Base-by-base conservation (phyloP, 2,888 invertebrate genomes). In the Bombyx huttoni region DNA sequence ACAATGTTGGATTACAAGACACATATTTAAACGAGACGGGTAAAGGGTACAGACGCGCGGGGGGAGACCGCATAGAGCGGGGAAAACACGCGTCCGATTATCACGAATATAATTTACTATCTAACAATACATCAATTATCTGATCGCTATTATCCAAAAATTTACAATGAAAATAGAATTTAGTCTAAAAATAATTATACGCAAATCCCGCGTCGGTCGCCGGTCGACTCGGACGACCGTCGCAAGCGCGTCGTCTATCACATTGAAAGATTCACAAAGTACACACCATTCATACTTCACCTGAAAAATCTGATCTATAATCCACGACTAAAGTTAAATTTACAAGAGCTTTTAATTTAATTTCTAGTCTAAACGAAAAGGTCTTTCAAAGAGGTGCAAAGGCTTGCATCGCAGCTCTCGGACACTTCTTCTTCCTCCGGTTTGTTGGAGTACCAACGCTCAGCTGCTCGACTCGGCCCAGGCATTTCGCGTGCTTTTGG, bases 301-400 rank as follows among this genome's bases (percentile, higher is more conserved):
- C 61, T 68, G 60, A 73, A 69, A n/a, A 73, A 70, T 71, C 68
- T 65, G 70, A 74, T 72, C 74, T 67, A 71, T 78, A 75, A 66
- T 74, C 63, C 73, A 81, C 75, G 75, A 73, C 78, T 82, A 82
- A 74, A 75, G 68, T 67, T 73, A 74, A 73, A 73, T 80, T 76
- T 82, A 80, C 81, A 82, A 76, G 79, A 74, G 63, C 48, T 40
- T 51, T 58, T 55, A 56, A 68, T 63, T 69, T 40, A 40, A 40
- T 40, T 40, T 40, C 40, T 40, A 40, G 12, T 67, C 91, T 96
- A 96, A 73, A 95, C 95, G 77, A 96, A 96, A 51, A 96, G 91
- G 81, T 96, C 95, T 81, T 96, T 96, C 51, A 96, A 85, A 49
- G 95, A 94, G 58, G 95, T 92, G 84, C 95, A 95, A 62, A 96